Percentiles rank a stretch among this genome's conserved stretches.
Conservation (phyloP, 2,888 invertebrate species). For the Rotaria magnacalcarata region DNA sequence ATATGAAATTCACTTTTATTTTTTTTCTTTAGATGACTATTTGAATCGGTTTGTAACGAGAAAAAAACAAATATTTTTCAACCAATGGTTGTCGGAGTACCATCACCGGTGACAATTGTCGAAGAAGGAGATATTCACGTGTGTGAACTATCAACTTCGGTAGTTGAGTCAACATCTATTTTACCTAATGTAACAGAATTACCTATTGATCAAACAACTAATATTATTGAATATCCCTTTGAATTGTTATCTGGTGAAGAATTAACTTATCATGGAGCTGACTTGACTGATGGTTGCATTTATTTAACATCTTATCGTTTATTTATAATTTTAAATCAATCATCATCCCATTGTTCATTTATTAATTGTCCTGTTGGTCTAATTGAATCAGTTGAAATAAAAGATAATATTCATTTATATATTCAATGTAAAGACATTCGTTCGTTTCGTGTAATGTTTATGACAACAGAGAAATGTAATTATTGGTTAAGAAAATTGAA, state of each 20-base stretch:
- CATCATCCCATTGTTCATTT: constrained; percentile 25
- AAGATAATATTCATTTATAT: constrained; percentile 42
- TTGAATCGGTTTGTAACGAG: neutral
- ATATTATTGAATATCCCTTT: neutral
- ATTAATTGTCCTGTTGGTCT: constrained; percentile 41
- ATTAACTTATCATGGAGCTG: neutral
- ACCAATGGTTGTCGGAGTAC: constrained; percentile 12
- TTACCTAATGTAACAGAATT: neutral
- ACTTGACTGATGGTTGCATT: constrained; percentile 17
- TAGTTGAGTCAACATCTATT: neutral
- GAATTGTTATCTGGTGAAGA: constrained; percentile 23
- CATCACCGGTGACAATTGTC: neutral
- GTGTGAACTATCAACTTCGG: neutral
- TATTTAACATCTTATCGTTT: constrained; percentile 37
- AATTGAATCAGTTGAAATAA: constrained; percentile 43
- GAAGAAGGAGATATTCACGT: constrained; percentile 1
- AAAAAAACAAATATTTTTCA: neutral
- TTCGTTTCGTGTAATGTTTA: constrained; percentile 37
- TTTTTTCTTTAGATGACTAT: constrained; percentile 9
- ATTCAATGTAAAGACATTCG: constrained; percentile 40
- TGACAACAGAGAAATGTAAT: neutral
- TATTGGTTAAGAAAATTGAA: constrained; percentile 16
- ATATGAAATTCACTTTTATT: neutral
- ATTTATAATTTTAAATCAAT: constrained; percentile 34
- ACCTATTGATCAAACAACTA: neutral